Conservation (phyloP, 35 echinoderm and acorn worm species). For the Apostichopus californicus region DNA sequence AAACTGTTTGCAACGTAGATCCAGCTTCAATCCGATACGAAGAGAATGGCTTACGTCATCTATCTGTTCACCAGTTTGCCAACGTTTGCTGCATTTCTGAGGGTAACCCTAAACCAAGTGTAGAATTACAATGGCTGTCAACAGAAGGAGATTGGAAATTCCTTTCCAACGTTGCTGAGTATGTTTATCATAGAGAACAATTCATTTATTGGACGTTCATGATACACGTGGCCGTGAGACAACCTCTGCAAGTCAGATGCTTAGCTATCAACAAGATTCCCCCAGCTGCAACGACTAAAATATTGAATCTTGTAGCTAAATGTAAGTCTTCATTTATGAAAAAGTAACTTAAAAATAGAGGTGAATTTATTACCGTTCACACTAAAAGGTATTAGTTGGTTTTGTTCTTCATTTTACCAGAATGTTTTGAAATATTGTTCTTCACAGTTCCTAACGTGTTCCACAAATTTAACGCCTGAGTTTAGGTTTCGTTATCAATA, state of each 20-base stretch:
- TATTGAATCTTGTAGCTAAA: background rate
- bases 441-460: too few relatives aligned
- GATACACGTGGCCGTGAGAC: background rate
- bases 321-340: background rate
- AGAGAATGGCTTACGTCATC: background rate
- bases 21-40: background rate
- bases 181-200: background rate
- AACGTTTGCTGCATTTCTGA: background rate
- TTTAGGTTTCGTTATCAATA: too few relatives aligned
- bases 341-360: too few relatives aligned
- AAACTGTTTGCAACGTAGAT: too few relatives aligned
- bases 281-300: background rate
- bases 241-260: background rate
- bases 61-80: background rate
- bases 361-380: too few relatives aligned
- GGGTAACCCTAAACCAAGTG: background rate
- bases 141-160: background rate
- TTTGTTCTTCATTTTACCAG: too few relatives aligned
- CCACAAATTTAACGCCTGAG: too few relatives aligned
- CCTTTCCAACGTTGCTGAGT: background rate
- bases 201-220: background rate
- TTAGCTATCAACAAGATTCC: background rate
- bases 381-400: too few relatives aligned
- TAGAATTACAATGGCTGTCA: background rate
- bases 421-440: too few relatives aligned